Percentiles rank a stretch among this genome's conserved stretches.
These are phyloP conservation scores for Darevskia mixta DNA, from an alignment of 2,797 vertebrate genomes.

Conservation along the genomic window DNA sequence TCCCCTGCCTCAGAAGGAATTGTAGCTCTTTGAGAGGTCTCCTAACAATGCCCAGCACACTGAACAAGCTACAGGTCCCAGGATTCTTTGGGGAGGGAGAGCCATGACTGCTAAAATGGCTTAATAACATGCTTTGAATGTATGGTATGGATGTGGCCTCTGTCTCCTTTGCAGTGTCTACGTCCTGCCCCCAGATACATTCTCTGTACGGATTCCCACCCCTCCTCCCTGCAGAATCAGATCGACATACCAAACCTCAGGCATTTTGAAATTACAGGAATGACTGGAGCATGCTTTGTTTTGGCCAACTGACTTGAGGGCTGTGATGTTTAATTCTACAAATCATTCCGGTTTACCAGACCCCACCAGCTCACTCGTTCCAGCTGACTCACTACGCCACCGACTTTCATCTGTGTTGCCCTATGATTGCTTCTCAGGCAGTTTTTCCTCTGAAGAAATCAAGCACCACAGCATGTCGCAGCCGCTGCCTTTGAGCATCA, in stretches of 20 bases:
- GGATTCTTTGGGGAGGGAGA: too few relatives aligned
- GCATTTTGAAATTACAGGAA: constrained; percentile 54
- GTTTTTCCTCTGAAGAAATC: constrained; percentile 35
- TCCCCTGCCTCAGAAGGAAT: too few relatives aligned
- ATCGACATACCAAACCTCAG: constrained; percentile 60
- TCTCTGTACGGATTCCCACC: constrained; percentile 22
- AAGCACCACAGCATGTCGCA: rapidly evolving
- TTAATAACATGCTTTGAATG: too few relatives aligned
- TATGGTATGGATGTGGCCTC: not conserved
- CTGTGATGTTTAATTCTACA: constrained; percentile 44
- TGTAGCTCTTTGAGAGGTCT: too few relatives aligned
- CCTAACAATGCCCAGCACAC: too few relatives aligned
- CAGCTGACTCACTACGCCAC: constrained; percentile 58
- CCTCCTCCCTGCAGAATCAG: constrained; percentile 56
- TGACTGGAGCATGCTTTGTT: constrained; percentile 53
- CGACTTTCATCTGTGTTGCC: constrained; percentile 31
- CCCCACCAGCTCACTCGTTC: constrained; percentile 57
- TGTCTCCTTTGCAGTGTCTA: not conserved
- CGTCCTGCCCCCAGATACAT: constrained; percentile 44
- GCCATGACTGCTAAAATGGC: too few relatives aligned
- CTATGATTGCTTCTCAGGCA: constrained; percentile 45
- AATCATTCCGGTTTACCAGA: constrained; percentile 63
- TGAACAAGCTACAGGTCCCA: too few relatives aligned
- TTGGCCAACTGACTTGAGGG: constrained; percentile 33
- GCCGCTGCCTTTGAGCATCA: not conserved